Base-by-base conservation (phyloP, 1,140 invertebrate species). In the Musca vetustissima region DNA sequence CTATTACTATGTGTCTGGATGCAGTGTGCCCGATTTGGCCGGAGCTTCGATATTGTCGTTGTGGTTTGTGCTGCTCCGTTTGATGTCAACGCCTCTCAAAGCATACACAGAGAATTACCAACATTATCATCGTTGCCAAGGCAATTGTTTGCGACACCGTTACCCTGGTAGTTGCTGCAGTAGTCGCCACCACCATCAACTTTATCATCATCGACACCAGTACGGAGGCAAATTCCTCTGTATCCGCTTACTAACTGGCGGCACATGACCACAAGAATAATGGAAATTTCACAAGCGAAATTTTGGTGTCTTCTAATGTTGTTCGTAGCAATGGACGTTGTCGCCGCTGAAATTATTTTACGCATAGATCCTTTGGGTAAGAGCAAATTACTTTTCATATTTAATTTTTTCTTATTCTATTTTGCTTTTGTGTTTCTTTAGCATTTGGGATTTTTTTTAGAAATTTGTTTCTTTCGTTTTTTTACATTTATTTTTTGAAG, bases 351-450 rank as follows among this genome's bases (percentile, higher is more conserved):
- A 77, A 67, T 80, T 47, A 80, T 80, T 64, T 75, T 80, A 64
- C 78, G 78, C 55, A 76, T 80, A 24, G 78, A 80, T 78, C 78
- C 78, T 36, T 59, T 80, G 70, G 78, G 78, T 80, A 80, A 80
- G 77, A 47, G 48, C 13, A 66, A 53, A 66, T 53, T 22, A 21
- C 17, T 66, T 50, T 64, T 49, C 17, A 52, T 22, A 52, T 52
- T 52, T 24, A 28, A 28, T 24, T 66, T 17, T 28, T 43, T 43
- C 14, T 36, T 17, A 4, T 50, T 66, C 9, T 22, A 15, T 50
- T 66, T 50, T 50, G 64, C 15, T 50, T 6, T 15, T 17, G 21
- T 17, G n/a, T 22, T 66, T 50, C 14, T 50, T 25, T 25, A 24
- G 43, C 55, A 50, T 66, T 66, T 50, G 50, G 14, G 21, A 66